Percentiles rank a stretch among this genome's conserved stretches.
Evolutionary conservation across 2,113 vertebrate genomes (phyloP).

Genomic region (Microtus montanus): DNA sequence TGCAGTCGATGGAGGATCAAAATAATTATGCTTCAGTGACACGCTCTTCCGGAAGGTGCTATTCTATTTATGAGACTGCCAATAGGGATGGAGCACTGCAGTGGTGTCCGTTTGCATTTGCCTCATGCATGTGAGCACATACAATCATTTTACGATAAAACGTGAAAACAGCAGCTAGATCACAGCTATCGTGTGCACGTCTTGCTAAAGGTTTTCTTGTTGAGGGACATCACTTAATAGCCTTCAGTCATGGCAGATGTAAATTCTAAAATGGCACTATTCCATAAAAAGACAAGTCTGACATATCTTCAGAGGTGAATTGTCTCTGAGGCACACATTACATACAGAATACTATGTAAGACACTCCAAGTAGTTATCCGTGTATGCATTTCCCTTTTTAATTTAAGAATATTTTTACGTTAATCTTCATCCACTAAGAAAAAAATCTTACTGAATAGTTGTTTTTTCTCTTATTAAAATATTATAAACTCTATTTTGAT

Average conservation of each 20-base stretch:
- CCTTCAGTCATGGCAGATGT: not conserved
- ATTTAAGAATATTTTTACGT: not conserved
- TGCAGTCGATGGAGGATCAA: slow-evolving; percentile 48
- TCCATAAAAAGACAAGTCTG: slow-evolving; percentile 20
- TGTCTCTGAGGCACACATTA: slow-evolving; percentile 17
- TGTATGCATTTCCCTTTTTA: not conserved
- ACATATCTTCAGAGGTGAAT: slow-evolving; percentile 41
- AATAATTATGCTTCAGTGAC: slow-evolving; percentile 51
- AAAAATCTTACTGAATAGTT: slow-evolving; percentile 17
- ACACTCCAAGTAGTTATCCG: not conserved
- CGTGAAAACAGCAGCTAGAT: not conserved
- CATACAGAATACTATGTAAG: slow-evolving; percentile 24
- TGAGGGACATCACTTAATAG: not conserved
- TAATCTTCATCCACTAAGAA: not conserved
- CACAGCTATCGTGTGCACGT: not conserved
- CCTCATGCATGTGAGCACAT: not conserved
- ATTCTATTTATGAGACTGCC: not conserved
- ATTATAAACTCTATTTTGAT: slow-evolving; percentile 33
- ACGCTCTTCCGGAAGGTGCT: not conserved
- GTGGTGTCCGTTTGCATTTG: not conserved
- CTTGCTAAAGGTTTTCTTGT: not conserved
- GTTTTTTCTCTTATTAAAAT: not conserved
- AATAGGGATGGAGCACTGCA: not conserved
- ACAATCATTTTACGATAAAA: slow-evolving; percentile 26
- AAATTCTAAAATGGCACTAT: slow-evolving; percentile 40